phyloP scores from a whole-genome alignment of 2,113 vertebrate genomes.

The Oncorhynchus keta region DNA sequence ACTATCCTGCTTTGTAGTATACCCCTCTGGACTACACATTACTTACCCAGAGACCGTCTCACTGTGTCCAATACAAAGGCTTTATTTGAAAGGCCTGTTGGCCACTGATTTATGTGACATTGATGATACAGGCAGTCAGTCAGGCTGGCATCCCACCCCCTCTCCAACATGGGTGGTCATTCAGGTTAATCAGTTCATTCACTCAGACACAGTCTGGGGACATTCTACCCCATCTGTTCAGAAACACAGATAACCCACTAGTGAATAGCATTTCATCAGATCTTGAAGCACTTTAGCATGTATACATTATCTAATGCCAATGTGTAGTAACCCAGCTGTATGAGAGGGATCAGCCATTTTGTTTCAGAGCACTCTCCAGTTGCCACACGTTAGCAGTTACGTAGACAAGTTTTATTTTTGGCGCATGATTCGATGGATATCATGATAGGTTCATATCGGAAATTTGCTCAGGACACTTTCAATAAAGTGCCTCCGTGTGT shows the following conservation, averaged over 20 bases:
- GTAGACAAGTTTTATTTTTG: neutral
- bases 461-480: neutral
- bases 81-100: conserved; percentile 49
- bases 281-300: conserved; percentile 15
- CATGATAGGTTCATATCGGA: neutral
- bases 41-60: conserved; percentile 17
- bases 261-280: conserved; percentile 55
- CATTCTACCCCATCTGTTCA: conserved; percentile 55
- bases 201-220: conserved; percentile 65
- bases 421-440: too few species aligned
- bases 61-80: conserved; percentile 19
- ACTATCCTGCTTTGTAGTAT: too few species aligned
- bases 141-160: conserved; percentile 46
- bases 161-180: conserved; percentile 60
- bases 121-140: conserved; percentile 70
- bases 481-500: neutral
- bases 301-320: conserved; percentile 24
- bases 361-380: conserved; percentile 17
- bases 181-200: conserved; percentile 77
- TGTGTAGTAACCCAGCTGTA: conserved; percentile 15
- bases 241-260: conserved; percentile 46
- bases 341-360: conserved; percentile 52
- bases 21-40: neutral
- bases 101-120: conserved; percentile 68
- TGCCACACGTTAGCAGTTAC: neutral